Conservation (phyloP, 2,113 vertebrate genomes). For the Solea solea region DNA sequence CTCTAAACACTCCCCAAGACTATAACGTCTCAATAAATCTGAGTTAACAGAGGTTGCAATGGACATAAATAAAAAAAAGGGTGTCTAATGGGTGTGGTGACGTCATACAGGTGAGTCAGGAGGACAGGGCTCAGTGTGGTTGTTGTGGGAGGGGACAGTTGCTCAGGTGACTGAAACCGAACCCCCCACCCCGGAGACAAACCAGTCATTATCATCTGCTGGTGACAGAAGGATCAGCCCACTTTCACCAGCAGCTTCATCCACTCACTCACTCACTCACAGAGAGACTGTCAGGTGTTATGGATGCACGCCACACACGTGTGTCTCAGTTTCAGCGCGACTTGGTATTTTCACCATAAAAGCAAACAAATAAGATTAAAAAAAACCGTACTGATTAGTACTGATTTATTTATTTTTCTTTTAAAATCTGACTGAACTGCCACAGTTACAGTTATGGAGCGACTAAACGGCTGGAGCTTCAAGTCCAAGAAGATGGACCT, state of each 20-base stretch:
- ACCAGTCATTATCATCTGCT: constrained; percentile 35
- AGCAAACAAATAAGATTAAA: neutral
- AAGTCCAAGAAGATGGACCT: constrained; percentile 69
- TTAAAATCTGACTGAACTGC: neutral
- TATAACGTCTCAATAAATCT: too few species aligned
- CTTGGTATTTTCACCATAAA: neutral
- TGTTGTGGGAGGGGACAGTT: constrained; percentile 22
- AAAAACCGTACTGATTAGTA: neutral
- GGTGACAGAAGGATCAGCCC: constrained; percentile 38
- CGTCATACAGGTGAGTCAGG: neutral
- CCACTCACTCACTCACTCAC: neutral
- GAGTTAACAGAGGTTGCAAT: too few species aligned
- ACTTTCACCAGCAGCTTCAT: constrained; percentile 1
- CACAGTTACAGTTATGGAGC: constrained; percentile 62
- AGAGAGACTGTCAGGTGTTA: neutral
- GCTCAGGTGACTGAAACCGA: constrained; percentile 61
- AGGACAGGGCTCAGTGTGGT: constrained; percentile 42
- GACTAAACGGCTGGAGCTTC: constrained; percentile 63
- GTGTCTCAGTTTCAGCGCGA: neutral
- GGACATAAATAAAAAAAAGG: too few species aligned
- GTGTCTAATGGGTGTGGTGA: neutral
- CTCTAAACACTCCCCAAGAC: too few species aligned
- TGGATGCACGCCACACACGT: constrained; percentile 1
- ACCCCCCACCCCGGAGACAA: constrained; percentile 26
- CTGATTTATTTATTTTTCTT: neutral